Percentiles rank a stretch among this genome's conserved stretches.
phyloP scores from a whole-genome alignment of 2,113 vertebrate species.

The Gopherus evgoodei region DNA sequence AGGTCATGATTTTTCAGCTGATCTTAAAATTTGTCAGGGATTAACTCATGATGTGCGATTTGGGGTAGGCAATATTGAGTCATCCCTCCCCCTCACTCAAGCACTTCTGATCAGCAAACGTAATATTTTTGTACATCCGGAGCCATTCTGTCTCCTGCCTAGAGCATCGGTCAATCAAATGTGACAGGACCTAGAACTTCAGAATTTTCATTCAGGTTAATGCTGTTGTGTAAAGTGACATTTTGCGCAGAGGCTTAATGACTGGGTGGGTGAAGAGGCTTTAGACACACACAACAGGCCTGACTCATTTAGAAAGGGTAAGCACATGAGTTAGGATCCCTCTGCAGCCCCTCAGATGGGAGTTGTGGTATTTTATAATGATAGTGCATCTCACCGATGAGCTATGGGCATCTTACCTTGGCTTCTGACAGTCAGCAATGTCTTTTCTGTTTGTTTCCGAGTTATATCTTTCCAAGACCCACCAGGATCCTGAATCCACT shows the following conservation, averaged over 20 bases:
- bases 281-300: not conserved
- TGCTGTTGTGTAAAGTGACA: not conserved
- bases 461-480: conserved; percentile 85
- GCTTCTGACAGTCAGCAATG: conserved; percentile 2
- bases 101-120: not conserved
- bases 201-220: not conserved
- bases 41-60: not conserved
- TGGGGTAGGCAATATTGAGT: not conserved
- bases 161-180: not conserved
- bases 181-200: not conserved
- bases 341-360: not conserved
- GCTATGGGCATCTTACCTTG: conserved; percentile 61
- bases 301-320: not conserved
- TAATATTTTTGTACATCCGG: not conserved
- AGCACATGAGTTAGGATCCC: not conserved
- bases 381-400: not conserved
- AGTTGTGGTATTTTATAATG: not conserved
- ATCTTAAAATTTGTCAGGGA: not conserved
- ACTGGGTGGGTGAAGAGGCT: not conserved
- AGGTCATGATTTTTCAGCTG: not conserved
- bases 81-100: not conserved
- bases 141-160: not conserved
- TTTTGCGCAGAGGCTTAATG: not conserved
- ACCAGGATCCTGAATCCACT: conserved; percentile 94
- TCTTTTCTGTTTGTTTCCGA: conserved; percentile 69